Evolutionary conservation across 2,888 invertebrate genomes (phyloP).

Genomic region (Hermaeophaga mercurialis): DNA sequence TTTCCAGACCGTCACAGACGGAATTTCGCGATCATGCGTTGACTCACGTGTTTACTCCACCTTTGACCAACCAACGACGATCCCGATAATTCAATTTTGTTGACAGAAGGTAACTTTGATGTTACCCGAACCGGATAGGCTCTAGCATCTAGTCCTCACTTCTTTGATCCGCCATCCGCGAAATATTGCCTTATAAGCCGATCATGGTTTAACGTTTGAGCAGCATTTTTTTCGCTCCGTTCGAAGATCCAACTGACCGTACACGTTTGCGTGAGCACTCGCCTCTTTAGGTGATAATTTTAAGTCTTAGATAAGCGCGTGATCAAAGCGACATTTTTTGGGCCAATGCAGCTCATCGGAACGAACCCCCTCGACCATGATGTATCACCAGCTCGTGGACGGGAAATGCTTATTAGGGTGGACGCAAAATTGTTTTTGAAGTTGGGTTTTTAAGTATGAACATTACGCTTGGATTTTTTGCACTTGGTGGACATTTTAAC

Average conservation of each 20-base stretch:
- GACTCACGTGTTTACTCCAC: constrained; percentile 16
- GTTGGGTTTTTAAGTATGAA: constrained; percentile 20
- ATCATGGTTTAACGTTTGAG: constrained; percentile 7
- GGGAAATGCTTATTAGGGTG: constrained; percentile 28
- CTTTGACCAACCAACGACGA: constrained; percentile 26
- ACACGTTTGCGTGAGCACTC: constrained; percentile 15
- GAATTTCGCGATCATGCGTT: constrained; percentile 21
- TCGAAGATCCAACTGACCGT: constrained; percentile 15
- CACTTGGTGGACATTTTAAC: constrained; percentile 6
- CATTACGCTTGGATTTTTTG: constrained; percentile 23
- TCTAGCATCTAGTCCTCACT: constrained; percentile 21
- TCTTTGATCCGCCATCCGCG: constrained; percentile 29
- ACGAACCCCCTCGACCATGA: constrained; percentile 15
- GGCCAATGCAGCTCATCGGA: not conserved
- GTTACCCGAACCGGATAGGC: constrained; percentile 26
- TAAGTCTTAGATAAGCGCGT: constrained; percentile 17
- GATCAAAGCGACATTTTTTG: constrained; percentile 17
- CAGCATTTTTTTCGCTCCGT: constrained; percentile 2
- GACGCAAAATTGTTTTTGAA: constrained; percentile 25
- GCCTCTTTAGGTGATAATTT: constrained; percentile 13
- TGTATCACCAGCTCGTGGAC: not conserved
- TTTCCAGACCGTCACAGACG: too few relatives aligned
- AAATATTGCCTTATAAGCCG: constrained; percentile 15
- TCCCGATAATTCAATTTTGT: constrained; percentile 26
- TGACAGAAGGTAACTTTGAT: constrained; percentile 32